A percentile compares a stretch with the other conserved stretches of the same genome.
These are phyloP conservation scores for Solenodon paradoxus DNA, from an alignment of 2,113 vertebrate genomes.

Conservation along the genomic window DNA sequence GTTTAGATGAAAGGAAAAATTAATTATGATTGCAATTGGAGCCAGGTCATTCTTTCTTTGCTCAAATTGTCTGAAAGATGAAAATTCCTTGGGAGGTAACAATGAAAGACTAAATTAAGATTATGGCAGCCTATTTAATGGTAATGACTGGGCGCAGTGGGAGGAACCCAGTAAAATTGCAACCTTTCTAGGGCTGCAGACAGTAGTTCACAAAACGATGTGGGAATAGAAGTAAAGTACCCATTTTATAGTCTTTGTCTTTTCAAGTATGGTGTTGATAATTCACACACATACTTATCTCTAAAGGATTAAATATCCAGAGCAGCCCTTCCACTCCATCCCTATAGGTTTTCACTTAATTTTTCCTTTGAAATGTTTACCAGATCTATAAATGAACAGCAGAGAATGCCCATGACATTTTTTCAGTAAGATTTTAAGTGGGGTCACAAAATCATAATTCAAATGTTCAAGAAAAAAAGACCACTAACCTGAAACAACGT, in stretches of 20 bases:
- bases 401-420: not conserved
- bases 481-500: not conserved
- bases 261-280: not conserved
- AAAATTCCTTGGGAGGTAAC: not conserved
- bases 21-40: slow-evolving; percentile 10
- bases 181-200: not conserved
- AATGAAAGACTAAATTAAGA: slow-evolving; percentile 25
- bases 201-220: not conserved
- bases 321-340: not conserved
- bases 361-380: slow-evolving; percentile 24
- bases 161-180: not conserved
- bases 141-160: not conserved
- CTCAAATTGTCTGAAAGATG: slow-evolving; percentile 29
- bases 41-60: not conserved
- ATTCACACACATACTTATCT: not conserved
- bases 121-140: not conserved
- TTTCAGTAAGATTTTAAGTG: not conserved
- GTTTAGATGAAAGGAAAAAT: slow-evolving; percentile 41
- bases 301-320: not conserved
- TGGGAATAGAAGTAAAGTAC: not conserved
- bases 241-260: not conserved
- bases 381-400: not conserved
- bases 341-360: not conserved
- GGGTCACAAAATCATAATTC: not conserved
- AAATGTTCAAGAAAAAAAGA: slow-evolving; percentile 36